These are phyloP conservation scores for Phalacrocorax brasilianus DNA, from an alignment of 2,113 vertebrate genomes.

Conservation along the genomic window DNA sequence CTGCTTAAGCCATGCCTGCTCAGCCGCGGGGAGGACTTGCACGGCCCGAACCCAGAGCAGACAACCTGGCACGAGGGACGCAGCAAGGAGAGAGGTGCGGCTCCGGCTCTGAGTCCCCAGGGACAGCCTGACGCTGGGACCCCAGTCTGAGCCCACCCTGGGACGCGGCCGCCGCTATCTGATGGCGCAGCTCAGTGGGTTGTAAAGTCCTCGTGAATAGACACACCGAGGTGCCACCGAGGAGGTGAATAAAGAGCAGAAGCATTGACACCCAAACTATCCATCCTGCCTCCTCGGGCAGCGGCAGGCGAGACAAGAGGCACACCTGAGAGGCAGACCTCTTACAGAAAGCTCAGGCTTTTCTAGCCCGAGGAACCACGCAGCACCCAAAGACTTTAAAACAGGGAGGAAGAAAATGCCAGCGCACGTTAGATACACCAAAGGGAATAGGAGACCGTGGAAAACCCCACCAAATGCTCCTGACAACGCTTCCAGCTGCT, in stretches of 20 bases:
- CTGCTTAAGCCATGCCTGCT: neutral
- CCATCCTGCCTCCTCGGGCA: neutral
- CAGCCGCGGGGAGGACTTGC: neutral
- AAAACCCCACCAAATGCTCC: neutral
- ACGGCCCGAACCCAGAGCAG: accelerated
- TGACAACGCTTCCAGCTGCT: neutral
- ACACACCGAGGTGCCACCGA: neutral
- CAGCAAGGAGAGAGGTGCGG: neutral
- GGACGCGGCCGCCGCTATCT: accelerated
- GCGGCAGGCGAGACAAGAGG: neutral
- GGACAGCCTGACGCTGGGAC: neutral
- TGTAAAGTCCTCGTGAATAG: accelerated
- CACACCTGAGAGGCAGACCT: too few species aligned
- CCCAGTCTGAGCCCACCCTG: neutral
- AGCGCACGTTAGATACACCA: accelerated
- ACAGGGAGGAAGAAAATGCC: neutral
- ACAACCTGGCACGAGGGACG: neutral
- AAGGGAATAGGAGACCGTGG: neutral
- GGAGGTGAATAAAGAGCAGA: neutral
- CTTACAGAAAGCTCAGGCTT: neutral
- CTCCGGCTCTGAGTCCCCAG: neutral
- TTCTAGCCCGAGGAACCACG: neutral
- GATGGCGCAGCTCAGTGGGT: accelerated
- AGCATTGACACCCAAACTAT: neutral
- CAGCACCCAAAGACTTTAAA: neutral